phyloP scores from a whole-genome alignment of 2,888 invertebrate species.

The Colostygia pectinataria region DNA sequence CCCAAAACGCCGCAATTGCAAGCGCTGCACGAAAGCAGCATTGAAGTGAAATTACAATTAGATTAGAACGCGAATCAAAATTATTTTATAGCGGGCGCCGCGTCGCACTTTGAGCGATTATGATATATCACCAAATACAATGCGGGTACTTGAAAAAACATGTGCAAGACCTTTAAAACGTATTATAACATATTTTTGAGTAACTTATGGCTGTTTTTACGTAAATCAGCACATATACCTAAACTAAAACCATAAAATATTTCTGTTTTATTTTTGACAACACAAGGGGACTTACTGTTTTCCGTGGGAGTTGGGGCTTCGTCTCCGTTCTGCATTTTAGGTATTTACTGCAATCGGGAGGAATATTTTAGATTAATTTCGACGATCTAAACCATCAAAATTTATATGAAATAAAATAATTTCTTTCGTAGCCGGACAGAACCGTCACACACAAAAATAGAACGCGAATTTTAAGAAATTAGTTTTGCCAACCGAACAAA shows the following conservation, averaged over 20 bases:
- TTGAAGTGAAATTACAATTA: constrained; percentile 62
- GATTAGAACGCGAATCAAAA: constrained; percentile 41
- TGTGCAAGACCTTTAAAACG: constrained; percentile 33
- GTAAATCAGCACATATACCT: constrained; percentile 50
- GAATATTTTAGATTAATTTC: constrained; percentile 53
- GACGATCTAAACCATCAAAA: constrained; percentile 67
- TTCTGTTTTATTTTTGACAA: constrained; percentile 65
- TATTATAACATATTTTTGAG: constrained; percentile 29
- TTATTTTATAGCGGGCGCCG: constrained; percentile 31
- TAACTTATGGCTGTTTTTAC: constrained; percentile 29
- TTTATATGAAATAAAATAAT: constrained; percentile 59
- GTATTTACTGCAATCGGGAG: constrained; percentile 66
- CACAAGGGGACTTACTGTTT: constrained; percentile 68
- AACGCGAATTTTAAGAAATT: constrained; percentile 78
- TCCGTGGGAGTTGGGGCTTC: constrained; percentile 64
- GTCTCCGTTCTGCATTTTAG: constrained; percentile 79
- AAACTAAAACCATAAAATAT: constrained; percentile 62
- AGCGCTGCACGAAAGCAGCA: constrained; percentile 64
- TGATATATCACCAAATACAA: constrained; percentile 37
- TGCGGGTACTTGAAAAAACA: constrained; percentile 67
- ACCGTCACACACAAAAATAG: constrained; percentile 83
- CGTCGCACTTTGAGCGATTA: constrained; percentile 33
- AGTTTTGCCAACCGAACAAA: constrained; percentile 65
- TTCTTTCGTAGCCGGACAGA: constrained; percentile 65
- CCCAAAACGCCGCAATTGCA: constrained; percentile 64